Evolutionary conservation across 1,140 invertebrate genomes (phyloP).

Genomic region (Drosophila orena): DNA sequence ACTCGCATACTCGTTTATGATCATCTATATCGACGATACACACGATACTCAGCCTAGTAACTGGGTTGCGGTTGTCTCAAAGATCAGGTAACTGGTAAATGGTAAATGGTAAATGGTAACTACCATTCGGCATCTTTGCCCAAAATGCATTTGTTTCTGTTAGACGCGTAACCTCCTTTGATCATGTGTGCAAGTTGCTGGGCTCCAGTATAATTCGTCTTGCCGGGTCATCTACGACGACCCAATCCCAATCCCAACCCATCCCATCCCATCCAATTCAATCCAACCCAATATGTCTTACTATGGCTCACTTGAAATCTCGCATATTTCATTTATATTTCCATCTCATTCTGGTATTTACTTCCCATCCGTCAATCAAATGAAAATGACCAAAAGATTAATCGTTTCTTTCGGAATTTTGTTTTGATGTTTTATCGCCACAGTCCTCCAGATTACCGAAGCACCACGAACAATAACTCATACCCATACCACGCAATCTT

Average conservation of each 20-base stretch:
- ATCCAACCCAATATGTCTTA: conserved; percentile 33
- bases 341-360: conserved; percentile 68
- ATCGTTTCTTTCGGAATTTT: conserved; percentile 84
- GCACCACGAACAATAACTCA: conserved; percentile 47
- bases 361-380: conserved; percentile 84
- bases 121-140: neutral
- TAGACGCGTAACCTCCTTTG: conserved; percentile 11
- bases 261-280: neutral
- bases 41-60: conserved; percentile 2
- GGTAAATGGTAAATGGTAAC: conserved; percentile 7
- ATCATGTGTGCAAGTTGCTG: conserved; percentile 9
- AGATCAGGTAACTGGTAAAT: conserved; percentile 25
- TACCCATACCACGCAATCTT: conserved; percentile 5
- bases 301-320: conserved; percentile 40
- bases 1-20: neutral
- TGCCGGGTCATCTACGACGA: neutral
- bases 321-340: conserved; percentile 47
- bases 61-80: conserved; percentile 30
- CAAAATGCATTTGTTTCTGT: conserved; percentile 11
- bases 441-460: conserved; percentile 58
- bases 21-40: neutral
- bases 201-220: neutral
- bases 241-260: conserved; percentile 2
- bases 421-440: conserved; percentile 81
- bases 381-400: conserved; percentile 84